These are phyloP conservation scores for Achlya flavicornis DNA, from an alignment of 2,888 invertebrate species.

Conservation along the genomic window DNA sequence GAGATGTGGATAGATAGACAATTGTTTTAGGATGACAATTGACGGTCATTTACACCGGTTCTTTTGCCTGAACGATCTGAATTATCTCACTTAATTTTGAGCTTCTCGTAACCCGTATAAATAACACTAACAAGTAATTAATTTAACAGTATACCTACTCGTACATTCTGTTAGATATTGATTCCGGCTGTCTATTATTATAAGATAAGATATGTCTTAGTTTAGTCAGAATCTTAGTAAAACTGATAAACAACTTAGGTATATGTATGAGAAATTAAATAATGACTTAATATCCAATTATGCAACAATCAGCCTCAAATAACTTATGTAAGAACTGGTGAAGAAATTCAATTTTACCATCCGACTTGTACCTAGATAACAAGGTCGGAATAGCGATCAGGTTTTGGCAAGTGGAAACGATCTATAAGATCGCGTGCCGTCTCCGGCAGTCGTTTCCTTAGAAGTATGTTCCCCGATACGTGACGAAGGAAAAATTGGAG, in stretches of 20 bases:
- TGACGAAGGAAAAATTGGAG: constrained; percentile 46
- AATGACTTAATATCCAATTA: background rate
- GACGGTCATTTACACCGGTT: constrained; percentile 26
- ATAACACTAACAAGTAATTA: too few relatives aligned
- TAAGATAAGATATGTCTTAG: too few relatives aligned
- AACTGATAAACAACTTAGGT: too few relatives aligned
- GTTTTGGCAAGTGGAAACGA: constrained; percentile 24
- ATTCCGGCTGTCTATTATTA: too few relatives aligned
- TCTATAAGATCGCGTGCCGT: constrained; percentile 34
- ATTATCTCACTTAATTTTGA: too few relatives aligned
- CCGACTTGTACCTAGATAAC: background rate
- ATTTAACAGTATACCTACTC: too few relatives aligned
- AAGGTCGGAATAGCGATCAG: background rate
- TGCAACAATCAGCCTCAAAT: background rate
- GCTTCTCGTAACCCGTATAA: too few relatives aligned
- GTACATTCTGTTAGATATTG: too few relatives aligned
- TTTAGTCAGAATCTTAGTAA: too few relatives aligned
- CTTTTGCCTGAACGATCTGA: background rate
- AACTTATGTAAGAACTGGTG: background rate
- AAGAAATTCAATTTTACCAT: background rate
- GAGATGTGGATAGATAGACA: constrained; percentile 47
- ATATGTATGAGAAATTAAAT: background rate
- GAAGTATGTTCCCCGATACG: constrained; percentile 46
- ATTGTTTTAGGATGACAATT: constrained; percentile 32
- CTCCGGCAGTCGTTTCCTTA: constrained; percentile 35